phyloP scores from a whole-genome alignment of 1,140 invertebrate species.

The Drosophila pandora region DNA sequence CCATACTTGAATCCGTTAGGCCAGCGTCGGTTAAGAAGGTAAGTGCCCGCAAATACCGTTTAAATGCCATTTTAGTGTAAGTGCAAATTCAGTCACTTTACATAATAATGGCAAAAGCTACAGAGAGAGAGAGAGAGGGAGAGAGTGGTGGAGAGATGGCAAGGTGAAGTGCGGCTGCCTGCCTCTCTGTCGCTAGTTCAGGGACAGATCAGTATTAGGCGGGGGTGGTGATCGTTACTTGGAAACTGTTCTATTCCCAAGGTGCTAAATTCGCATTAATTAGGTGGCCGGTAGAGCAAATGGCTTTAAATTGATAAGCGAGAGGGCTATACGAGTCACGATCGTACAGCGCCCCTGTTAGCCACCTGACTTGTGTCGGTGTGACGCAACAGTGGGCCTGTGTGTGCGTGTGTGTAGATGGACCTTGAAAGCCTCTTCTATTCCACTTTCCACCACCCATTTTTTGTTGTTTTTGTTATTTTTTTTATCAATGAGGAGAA shows the following conservation, averaged over 20 bases:
- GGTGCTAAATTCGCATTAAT: conserved; percentile 9
- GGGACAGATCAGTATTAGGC: neutral
- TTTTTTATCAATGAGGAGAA: conserved; percentile 17
- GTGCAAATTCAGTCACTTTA: conserved; percentile 58
- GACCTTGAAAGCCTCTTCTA: conserved; percentile 61
- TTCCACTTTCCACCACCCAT: conserved; percentile 9
- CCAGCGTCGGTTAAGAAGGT: conserved; percentile 68
- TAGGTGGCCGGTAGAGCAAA: neutral
- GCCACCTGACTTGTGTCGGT: conserved; percentile 66
- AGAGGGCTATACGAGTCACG: conserved; percentile 18
- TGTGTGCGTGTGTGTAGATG: conserved; percentile 18
- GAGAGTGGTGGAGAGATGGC: conserved; percentile 24
- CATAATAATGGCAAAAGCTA: conserved; percentile 73
- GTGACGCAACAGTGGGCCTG: conserved; percentile 49
- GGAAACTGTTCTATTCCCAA: neutral
- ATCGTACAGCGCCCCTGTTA: conserved; percentile 15
- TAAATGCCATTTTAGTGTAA: conserved; percentile 19
- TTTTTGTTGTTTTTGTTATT: neutral
- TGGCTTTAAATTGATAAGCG: neutral
- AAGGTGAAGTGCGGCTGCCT: conserved; percentile 15
- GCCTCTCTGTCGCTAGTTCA: neutral
- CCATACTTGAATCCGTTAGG: conserved; percentile 64
- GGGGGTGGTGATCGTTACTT: conserved; percentile 13
- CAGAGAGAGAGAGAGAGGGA: conserved; percentile 30
- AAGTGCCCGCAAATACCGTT: conserved; percentile 28